These are phyloP conservation scores for Bombus picipes DNA, from an alignment of 1,140 invertebrate genomes.

Conservation along the genomic window DNA sequence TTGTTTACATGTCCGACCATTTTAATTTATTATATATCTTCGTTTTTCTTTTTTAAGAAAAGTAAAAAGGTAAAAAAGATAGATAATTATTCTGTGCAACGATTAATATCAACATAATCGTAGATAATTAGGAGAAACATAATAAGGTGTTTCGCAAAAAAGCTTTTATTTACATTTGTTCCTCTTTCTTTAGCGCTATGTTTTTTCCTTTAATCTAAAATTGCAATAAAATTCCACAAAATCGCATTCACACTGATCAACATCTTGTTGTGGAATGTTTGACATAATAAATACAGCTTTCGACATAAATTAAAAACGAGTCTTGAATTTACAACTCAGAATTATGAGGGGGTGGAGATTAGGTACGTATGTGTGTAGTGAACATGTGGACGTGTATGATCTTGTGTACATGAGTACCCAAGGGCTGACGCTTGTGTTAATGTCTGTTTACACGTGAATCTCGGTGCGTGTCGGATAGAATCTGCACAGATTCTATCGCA, in stretches of 20 bases:
- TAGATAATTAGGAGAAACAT: conserved; percentile 38
- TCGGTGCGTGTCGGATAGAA: conserved; percentile 34
- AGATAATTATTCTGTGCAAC: background rate
- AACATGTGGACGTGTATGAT: background rate
- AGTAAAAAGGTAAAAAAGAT: background rate
- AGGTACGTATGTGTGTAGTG: background rate
- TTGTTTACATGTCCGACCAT: background rate
- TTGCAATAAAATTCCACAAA: conserved; percentile 68
- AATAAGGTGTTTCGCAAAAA: conserved; percentile 64
- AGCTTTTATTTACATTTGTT: conserved; percentile 72
- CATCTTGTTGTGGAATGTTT: conserved; percentile 64
- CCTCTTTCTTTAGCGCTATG: conserved; percentile 61
- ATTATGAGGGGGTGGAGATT: background rate
- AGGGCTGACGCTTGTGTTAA: background rate
- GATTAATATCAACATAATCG: background rate
- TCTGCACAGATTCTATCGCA: conserved; percentile 51
- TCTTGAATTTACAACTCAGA: conserved; percentile 65
- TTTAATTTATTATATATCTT: background rate
- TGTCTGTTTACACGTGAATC: conserved; percentile 38
- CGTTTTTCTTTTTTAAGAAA: background rate
- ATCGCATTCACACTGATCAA: conserved; percentile 58
- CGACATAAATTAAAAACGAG: conserved; percentile 68
- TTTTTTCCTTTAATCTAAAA: conserved; percentile 62
- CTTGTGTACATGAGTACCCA: background rate
- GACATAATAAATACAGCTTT: conserved; percentile 68